Percentiles rank a stretch among this genome's conserved stretches.
Evolutionary conservation across 2,113 vertebrate species (phyloP).

Genomic region (Nerophis lumbriciformis): DNA sequence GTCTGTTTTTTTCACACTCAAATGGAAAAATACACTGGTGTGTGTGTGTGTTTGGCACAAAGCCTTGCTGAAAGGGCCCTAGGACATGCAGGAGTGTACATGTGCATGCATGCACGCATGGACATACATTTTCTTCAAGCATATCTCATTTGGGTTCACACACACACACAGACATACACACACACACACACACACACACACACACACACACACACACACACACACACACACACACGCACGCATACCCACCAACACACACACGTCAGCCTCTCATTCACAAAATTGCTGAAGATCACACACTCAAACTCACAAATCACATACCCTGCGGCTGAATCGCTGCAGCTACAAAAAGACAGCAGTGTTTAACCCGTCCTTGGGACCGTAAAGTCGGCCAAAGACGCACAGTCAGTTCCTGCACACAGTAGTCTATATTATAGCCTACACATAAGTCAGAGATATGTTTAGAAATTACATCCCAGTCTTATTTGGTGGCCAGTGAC

Average conservation of each 20-base stretch:
- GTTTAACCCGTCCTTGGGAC: slow-evolving; percentile 63
- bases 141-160: neutral
- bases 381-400: slow-evolving; percentile 42
- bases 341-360: slow-evolving; percentile 61
- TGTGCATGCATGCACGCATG: slow-evolving; percentile 17
- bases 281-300: slow-evolving; percentile 1
- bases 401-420: slow-evolving; percentile 11
- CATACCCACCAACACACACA: neutral
- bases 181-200: too few relatives aligned
- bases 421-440: slow-evolving; percentile 25
- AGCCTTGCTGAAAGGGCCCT: slow-evolving; percentile 47
- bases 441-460: slow-evolving; percentile 37
- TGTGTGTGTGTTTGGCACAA: slow-evolving; percentile 25
- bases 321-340: slow-evolving; percentile 21
- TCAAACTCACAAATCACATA: neutral
- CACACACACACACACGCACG: too few relatives aligned
- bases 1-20: slow-evolving; percentile 54
- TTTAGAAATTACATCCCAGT: slow-evolving; percentile 40
- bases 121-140: slow-evolving; percentile 9
- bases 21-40: slow-evolving; percentile 54
- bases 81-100: slow-evolving; percentile 47
- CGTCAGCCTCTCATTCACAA: neutral
- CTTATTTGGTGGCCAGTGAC: slow-evolving; percentile 36
- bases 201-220: neutral
- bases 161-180: neutral